Evolutionary conservation across 2,888 invertebrate species (phyloP), one percentile per base, ranked within the genome.

Genomic region (Lycophotia porphyrea): DNA sequence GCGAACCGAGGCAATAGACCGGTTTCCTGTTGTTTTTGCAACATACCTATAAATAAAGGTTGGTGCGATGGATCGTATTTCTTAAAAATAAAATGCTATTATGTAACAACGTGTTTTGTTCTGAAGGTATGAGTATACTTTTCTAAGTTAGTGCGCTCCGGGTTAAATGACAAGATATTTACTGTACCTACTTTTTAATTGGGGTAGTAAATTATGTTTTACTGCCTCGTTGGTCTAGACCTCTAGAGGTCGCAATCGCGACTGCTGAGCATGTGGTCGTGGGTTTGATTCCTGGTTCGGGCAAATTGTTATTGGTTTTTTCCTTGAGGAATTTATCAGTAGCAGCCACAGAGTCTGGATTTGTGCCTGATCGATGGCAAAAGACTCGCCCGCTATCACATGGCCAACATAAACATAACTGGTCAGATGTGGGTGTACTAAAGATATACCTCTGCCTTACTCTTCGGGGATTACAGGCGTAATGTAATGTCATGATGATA

Each of bases 11-110:
- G 63, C 76, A 42, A 58, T 73, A 66, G 71, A 58, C n/a, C 15
- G 24, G 68, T 60, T 84, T 86, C 86, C 76, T 82, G 72, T 87
- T 87, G 66, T 84, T 82, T 81, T 80, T 85, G 75, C 36, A 78
- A 72, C 31, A 63, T 39, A 18, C 39, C 13, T 39, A 39, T 63
- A 49, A 1, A 78, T 34, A 58, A 67, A 67, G 42, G 55, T 65
- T 78, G 11, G 36, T n/a, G 13, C 15, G 31, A 74, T 68, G 31
- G 31, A 58, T 42, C 11, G 64, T 36, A 49, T 60, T 39, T n/a
- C 39, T 49, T 64, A 36, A 44, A 21, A 52, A 47, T 2, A 24
- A 42, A 27, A 5, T 8, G 3, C 21, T 21, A 4, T 36, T 44
- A 36, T 36, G 13, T 11, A 21, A 47, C 36, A 15, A 27, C 7